Conservation (phyloP, 2,797 vertebrate genomes). For the Semotilus atromaculatus region DNA sequence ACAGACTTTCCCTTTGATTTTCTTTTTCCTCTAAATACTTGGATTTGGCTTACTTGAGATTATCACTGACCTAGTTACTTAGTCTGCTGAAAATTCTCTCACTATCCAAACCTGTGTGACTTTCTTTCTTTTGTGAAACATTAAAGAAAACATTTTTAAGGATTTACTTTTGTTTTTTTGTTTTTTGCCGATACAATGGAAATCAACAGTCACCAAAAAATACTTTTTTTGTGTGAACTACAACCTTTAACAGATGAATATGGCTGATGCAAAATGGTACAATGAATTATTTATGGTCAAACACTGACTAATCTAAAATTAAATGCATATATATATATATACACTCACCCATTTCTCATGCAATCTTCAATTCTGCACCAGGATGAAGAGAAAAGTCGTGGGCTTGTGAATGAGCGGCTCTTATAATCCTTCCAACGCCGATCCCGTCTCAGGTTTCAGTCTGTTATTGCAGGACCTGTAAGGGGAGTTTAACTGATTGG, state of each 20-base stretch:
- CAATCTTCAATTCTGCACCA: background rate
- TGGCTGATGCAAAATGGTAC: background rate
- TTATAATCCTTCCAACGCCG: background rate
- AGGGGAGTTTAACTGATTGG: background rate
- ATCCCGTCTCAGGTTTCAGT: background rate
- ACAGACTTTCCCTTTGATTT: background rate
- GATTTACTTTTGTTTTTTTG: rapidly evolving
- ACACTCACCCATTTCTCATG: constrained; percentile 24
- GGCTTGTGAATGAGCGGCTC: background rate
- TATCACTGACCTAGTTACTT: background rate
- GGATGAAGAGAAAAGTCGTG: background rate
- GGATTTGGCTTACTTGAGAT: background rate
- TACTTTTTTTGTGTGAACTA: background rate
- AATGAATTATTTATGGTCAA: background rate
- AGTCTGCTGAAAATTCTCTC: background rate
- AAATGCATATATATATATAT: too few species aligned
- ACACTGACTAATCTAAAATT: background rate
- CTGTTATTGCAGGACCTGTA: background rate
- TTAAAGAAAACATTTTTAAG: background rate
- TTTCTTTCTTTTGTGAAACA: background rate
- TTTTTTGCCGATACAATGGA: background rate
- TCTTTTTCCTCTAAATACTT: too few species aligned
- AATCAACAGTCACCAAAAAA: background rate
- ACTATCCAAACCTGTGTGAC: background rate
- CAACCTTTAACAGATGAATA: background rate